phyloP scores from a whole-genome alignment of 2,113 vertebrate genomes.

The Herpetotheres cachinnans region DNA sequence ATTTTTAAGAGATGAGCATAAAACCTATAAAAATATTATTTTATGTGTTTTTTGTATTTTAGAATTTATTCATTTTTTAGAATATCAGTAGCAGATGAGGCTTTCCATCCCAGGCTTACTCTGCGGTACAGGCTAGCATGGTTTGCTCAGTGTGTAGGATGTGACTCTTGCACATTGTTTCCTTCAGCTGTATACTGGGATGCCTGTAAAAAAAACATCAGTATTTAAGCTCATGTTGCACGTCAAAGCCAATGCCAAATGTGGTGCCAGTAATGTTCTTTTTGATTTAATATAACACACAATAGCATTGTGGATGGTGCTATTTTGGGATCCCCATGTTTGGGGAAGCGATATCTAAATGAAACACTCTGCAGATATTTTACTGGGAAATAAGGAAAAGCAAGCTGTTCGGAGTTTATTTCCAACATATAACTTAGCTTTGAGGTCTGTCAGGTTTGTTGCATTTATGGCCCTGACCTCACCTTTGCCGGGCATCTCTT shows the following conservation, averaged over 20 bases:
- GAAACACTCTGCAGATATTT: conserved; percentile 3
- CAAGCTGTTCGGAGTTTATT: neutral
- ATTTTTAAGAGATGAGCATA: neutral
- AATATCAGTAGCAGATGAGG: neutral
- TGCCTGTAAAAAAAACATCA: neutral
- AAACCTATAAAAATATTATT: neutral
- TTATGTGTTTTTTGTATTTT: neutral
- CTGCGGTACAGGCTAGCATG: neutral
- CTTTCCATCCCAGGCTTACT: neutral
- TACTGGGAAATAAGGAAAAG: neutral
- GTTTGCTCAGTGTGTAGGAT: neutral
- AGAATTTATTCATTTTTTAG: neutral
- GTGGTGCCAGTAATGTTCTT: conserved; percentile 23
- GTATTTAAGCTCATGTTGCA: conserved; percentile 6
- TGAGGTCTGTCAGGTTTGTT: neutral
- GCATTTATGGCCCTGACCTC: neutral
- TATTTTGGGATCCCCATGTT: neutral
- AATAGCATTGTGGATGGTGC: neutral
- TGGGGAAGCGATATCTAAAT: neutral
- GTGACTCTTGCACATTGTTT: neutral
- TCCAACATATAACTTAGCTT: neutral
- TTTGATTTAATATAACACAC: neutral
- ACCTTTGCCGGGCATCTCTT: neutral
- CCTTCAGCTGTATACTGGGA: neutral
- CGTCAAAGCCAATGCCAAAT: conserved; percentile 32